These are phyloP conservation scores for Ficedula albicollis DNA, from an alignment of 2,797 vertebrate species.

Conservation along the genomic window DNA sequence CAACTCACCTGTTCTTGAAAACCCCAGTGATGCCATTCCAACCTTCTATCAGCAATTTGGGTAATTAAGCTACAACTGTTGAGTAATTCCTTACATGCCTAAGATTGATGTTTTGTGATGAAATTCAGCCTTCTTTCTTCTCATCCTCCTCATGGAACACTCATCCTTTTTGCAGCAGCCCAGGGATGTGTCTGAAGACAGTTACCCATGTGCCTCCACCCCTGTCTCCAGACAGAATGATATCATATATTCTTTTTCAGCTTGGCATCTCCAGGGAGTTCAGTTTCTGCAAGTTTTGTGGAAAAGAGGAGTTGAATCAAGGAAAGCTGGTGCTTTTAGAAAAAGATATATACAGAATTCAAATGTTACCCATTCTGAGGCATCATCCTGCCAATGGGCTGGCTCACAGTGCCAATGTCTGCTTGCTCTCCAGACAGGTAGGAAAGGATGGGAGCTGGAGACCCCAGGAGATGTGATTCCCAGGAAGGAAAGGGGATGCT, in stretches of 20 bases:
- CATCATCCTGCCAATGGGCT: background rate
- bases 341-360: background rate
- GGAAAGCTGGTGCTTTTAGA: background rate
- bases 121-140: background rate
- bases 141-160: background rate
- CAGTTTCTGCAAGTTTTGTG: background rate
- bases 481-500: background rate
- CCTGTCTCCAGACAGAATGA: constrained; percentile 20
- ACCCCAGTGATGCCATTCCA: background rate
- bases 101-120: background rate
- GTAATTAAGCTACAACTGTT: background rate
- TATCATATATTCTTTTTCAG: background rate
- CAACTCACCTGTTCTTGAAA: background rate
- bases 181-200: background rate
- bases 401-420: background rate
- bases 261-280: background rate
- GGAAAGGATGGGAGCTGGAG: background rate
- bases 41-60: background rate
- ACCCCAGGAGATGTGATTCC: background rate
- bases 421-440: background rate
- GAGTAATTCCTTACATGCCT: background rate
- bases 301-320: background rate
- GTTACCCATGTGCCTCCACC: background rate
- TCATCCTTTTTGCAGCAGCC: background rate
- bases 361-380: background rate